Conservation (phyloP, 2,113 vertebrate genomes). For the Nasalis larvatus region DNA sequence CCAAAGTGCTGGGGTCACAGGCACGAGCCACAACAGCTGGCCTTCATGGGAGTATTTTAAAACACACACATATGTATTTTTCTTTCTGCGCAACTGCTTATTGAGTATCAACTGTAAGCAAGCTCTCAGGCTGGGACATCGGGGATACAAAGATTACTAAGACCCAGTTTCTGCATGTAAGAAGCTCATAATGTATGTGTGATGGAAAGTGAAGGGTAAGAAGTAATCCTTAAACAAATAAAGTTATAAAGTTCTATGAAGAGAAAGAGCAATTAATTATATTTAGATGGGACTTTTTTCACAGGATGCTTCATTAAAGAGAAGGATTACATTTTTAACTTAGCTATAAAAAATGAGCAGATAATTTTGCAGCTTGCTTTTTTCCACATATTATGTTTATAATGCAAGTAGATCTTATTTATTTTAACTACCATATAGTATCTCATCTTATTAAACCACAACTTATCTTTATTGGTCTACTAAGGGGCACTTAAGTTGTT, state of each 20-base stretch:
- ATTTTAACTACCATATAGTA: neutral
- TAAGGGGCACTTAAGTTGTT: neutral
- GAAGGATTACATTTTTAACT: constrained; percentile 35
- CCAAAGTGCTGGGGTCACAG: too few species aligned
- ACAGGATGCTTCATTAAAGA: constrained; percentile 46
- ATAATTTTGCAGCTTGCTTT: neutral
- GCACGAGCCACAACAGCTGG: too few species aligned
- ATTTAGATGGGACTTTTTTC: constrained; percentile 34
- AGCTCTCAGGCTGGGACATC: neutral
- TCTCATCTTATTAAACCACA: neutral
- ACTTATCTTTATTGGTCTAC: neutral
- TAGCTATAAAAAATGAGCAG: constrained; percentile 25
- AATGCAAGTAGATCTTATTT: neutral
- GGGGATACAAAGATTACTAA: neutral
- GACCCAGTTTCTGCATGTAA: neutral
- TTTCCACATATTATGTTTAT: neutral
- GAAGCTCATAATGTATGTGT: neutral
- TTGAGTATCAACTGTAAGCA: neutral
- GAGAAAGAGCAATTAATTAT: constrained; percentile 33
- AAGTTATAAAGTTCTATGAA: neutral
- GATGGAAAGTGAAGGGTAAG: neutral
- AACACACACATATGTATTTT: neutral
- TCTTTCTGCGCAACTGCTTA: neutral
- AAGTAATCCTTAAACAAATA: neutral
- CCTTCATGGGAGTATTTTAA: neutral